These are phyloP conservation scores for Ditula angustiorana DNA, from an alignment of 2,888 invertebrate species.

Conservation along the genomic window DNA sequence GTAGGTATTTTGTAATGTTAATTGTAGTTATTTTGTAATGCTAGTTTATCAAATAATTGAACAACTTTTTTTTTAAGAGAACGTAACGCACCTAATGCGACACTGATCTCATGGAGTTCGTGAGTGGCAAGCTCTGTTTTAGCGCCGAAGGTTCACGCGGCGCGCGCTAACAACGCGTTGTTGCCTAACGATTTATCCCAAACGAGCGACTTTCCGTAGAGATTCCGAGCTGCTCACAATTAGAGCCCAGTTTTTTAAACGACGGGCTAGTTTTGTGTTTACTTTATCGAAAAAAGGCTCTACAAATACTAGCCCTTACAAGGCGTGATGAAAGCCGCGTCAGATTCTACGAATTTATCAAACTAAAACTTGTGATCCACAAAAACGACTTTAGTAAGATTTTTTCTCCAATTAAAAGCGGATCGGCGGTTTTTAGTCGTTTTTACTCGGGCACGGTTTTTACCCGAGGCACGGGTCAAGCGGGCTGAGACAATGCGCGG, in stretches of 20 bases:
- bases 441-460: slow-evolving; percentile 69
- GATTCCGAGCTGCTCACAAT: slow-evolving; percentile 9
- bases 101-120: not conserved
- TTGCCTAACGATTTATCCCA: slow-evolving; percentile 65
- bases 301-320: slow-evolving; percentile 31
- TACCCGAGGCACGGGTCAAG: slow-evolving; percentile 82
- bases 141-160: slow-evolving; percentile 55
- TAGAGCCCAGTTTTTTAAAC: slow-evolving; percentile 4
- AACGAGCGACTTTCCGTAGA: slow-evolving; percentile 51
- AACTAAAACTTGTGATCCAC: slow-evolving; percentile 45
- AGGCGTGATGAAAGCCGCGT: slow-evolving; percentile 39
- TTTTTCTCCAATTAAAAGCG: slow-evolving; percentile 78
- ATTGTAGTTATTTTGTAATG: no score
- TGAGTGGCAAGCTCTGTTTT: slow-evolving; percentile 58
- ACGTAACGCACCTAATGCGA: no score
- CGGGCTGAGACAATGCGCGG: slow-evolving; percentile 79
- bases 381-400: slow-evolving; percentile 62
- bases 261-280: not conserved
- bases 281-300: not conserved
- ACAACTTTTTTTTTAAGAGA: no score
- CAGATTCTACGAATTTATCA: slow-evolving; percentile 49
- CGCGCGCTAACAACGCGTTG: slow-evolving; percentile 68
- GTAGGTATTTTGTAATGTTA: no score
- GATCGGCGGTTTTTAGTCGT: slow-evolving; percentile 64
- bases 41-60: no score